Base-by-base conservation (phyloP, 2,113 vertebrate genomes). In the Atrichornis clamosus region DNA sequence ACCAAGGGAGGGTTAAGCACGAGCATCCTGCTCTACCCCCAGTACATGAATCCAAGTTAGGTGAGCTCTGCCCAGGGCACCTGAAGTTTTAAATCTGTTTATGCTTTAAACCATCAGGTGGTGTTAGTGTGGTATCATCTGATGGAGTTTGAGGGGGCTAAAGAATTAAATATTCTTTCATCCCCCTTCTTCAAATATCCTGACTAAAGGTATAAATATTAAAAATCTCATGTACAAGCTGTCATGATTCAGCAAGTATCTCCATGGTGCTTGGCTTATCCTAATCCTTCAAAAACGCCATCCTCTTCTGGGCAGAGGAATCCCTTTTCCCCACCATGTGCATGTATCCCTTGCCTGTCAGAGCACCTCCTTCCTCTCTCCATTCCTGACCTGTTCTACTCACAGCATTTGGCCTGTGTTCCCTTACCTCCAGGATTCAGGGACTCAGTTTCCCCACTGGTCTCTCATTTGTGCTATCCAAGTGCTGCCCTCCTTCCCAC, bases 401-500 rank as follows among this genome's bases (percentile, higher is more conserved):
- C 20, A 17, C 41, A 53, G 19, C 11, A 37, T 12, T 9, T 75
- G 26, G 39, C 7, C 26, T 1, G 0, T 53, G 41, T 46, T 78
- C 11, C 26, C 32, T 58, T 6, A 9, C 5, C 17, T 59, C 32
- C 30, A 73, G 64, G 55, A 28, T 10, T 58, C 19, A 24, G n/a
- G 23, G 39, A 56, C 60, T 72, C 1, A 0, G 17, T 73, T 85
- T 88, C 64, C 52, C 3, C 5, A 28, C 3, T 20, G 37, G 11
- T 35, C 32, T 69, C 11, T 56, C 0, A 0, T 44, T 62, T 2
- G 1, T 44, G 37, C 7, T 64, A 18, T 35, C 33, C 1, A 0
- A 12, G 16, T 78, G 33, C 15, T 0, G 0, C 8, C 7, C 18
- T 44, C 10, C 35, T 77, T 84, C 33, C 35, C 44, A 35, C 15